phyloP scores from a whole-genome alignment of 30 jellyfish, hydroid and myxozoan species.

The Sanderia malayensis region DNA sequence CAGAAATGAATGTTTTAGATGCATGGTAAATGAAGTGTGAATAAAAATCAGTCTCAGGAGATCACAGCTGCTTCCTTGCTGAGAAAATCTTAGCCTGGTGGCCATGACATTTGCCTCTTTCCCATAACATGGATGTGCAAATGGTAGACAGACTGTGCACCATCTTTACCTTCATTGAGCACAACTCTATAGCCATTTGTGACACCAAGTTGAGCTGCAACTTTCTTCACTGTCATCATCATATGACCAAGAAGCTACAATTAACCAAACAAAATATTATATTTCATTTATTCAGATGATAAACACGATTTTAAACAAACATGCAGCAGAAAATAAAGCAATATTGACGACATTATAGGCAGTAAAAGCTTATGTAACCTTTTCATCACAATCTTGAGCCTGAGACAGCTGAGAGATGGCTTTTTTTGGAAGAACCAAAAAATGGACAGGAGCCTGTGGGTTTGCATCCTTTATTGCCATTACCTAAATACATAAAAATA shows the following conservation, averaged over 20 bases:
- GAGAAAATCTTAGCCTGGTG: conserved; percentile 96
- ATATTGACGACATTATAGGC: not conserved
- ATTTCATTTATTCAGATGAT: not conserved
- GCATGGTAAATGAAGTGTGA: not conserved
- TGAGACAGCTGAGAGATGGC: conserved; percentile 63
- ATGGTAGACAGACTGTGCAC: conserved; percentile 96
- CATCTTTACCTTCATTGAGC: conserved; percentile 92
- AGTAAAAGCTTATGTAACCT: not conserved
- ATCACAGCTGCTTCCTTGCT: too few relatives aligned
- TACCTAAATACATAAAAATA: conserved; percentile 37
- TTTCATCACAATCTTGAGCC: conserved; percentile 64
- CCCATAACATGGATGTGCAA: conserved; percentile 97
- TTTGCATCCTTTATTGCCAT: conserved; percentile 90
- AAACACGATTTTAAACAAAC: too few relatives aligned
- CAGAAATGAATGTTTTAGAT: not conserved
- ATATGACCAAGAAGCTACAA: conserved; percentile 79
- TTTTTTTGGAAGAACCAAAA: conserved; percentile 89
- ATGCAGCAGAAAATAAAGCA: not conserved
- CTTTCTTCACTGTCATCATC: conserved; percentile 72
- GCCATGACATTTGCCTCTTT: conserved; percentile 98
- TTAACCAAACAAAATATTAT: not conserved
- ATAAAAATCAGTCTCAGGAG: not conserved
- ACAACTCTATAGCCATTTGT: conserved; percentile 89
- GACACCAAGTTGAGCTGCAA: conserved; percentile 78
- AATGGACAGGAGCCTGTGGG: conserved; percentile 98